Evolutionary conservation across 1,140 invertebrate genomes (phyloP), one percentile per base, ranked within the genome.

Genomic region (Bombus confusus): DNA sequence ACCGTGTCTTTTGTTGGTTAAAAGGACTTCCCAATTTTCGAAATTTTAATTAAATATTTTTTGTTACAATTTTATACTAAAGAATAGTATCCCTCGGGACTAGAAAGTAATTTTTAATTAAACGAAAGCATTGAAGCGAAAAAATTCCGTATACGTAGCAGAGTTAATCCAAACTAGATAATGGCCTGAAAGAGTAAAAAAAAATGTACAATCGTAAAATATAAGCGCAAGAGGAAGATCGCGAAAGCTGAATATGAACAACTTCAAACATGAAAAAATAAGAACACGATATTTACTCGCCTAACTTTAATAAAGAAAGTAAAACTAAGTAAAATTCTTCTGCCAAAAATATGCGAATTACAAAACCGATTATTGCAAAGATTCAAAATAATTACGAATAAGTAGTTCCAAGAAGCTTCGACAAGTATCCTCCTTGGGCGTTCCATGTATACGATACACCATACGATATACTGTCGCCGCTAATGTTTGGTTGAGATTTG

Each of bases 401-500:
- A n/a, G 47, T 18, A 47, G 18, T 52, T 52, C 0, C 18, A 52
- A 52, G 47, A 52, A 22, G 6, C 6, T 8, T 52, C 18, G 47
- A 52, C 47, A 52, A 52, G 47, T 18, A 22, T 52, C 22, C 47
- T 52, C 47, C 18, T 52, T 52, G 47, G 5, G 1, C 18, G 0
- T 52, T 22, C 47, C 47, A 52, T 52, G 47, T 52, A 52, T 22
- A 52, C 47, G 47, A 52, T 89, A 85, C 79, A 88, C 87, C 86
- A 88, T 85, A 86, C 75, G 82, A 89, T 91, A 91, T 91, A 92
- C 89, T 91, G 92, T 92, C 90, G 90, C 87, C 90, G 87, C 87
- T 92, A 92, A 92, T 95, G 93, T 95, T 95, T 94, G 90, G 84
- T 78, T 89, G 92, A 91, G 91, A 94, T 95, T 95, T 95, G 94